A percentile compares a stretch with the other conserved stretches of the same genome.
Evolutionary conservation across 2,888 invertebrate species (phyloP).

Genomic region (Drosophila demipolita): DNA sequence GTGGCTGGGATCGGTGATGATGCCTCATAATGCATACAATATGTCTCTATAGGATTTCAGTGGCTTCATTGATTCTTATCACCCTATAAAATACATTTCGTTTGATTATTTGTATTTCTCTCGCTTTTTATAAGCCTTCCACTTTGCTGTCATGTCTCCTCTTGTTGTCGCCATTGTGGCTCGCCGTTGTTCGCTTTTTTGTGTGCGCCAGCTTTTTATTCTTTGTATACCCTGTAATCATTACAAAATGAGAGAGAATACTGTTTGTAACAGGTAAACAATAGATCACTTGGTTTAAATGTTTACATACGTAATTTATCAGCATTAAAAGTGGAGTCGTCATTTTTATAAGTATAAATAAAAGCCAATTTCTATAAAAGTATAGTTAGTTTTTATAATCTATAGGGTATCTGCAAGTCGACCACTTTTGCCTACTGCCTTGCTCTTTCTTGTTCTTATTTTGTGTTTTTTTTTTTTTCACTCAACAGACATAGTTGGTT

Average conservation of each 20-base stretch:
- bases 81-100: constrained; percentile 85
- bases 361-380: neutral
- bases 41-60: constrained; percentile 85
- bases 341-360: too few relatives aligned
- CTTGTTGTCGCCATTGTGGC: constrained; percentile 75
- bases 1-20: constrained; percentile 52
- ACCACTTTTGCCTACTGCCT: neutral
- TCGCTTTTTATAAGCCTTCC: constrained; percentile 73
- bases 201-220: constrained; percentile 61
- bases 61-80: constrained; percentile 85
- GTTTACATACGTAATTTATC: neutral
- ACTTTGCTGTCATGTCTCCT: constrained; percentile 55
- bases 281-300: neutral
- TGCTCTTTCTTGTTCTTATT: constrained; percentile 18
- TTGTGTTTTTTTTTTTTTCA: constrained; percentile 40
- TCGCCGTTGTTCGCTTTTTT: constrained; percentile 58
- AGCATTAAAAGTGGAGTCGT: neutral
- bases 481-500: constrained; percentile 69
- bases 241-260: too few relatives aligned
- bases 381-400: too few relatives aligned
- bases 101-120: constrained; percentile 82
- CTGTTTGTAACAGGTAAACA: neutral
- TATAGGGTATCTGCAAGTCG: neutral
- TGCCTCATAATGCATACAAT: constrained; percentile 82
- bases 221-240: constrained; percentile 11